A percentile compares a stretch with the other conserved stretches of the same genome.
These are phyloP conservation scores for Automeris io DNA, from an alignment of 2,888 invertebrate species.

Conservation along the genomic window DNA sequence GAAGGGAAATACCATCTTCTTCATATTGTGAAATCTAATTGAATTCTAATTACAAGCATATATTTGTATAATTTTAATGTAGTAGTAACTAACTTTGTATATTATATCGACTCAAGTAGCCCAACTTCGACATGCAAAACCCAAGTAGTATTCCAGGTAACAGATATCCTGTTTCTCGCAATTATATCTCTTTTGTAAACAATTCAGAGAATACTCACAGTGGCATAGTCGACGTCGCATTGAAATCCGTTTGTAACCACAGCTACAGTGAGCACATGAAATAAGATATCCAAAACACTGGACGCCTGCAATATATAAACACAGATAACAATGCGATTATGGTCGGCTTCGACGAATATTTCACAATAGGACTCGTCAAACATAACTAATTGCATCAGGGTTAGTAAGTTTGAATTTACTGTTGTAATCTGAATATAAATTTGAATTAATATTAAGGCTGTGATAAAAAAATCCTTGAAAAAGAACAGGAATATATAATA, in stretches of 20 bases:
- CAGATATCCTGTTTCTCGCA: background rate
- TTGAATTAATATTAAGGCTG: too few species aligned
- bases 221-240: constrained; percentile 40
- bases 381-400: too few species aligned
- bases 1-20: too few species aligned
- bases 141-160: background rate
- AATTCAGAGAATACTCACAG: constrained; percentile 32
- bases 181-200: background rate
- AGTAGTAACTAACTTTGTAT: background rate
- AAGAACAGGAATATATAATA: too few species aligned
- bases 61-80: too few species aligned
- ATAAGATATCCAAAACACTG: constrained; percentile 41
- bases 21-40: too few species aligned
- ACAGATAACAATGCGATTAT: constrained; percentile 9
- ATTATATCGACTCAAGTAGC: background rate
- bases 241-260: constrained; percentile 50
- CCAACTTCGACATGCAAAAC: background rate
- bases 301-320: constrained; percentile 40
- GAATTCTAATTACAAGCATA: too few species aligned
- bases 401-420: too few species aligned
- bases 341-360: too few species aligned
- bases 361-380: too few species aligned
- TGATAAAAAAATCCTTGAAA: too few species aligned
- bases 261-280: constrained; percentile 42
- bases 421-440: too few species aligned